Percentiles rank a stretch among this genome's conserved stretches.
phyloP scores from a whole-genome alignment of 2,113 vertebrate species.

The Prietella phreatophila region DNA sequence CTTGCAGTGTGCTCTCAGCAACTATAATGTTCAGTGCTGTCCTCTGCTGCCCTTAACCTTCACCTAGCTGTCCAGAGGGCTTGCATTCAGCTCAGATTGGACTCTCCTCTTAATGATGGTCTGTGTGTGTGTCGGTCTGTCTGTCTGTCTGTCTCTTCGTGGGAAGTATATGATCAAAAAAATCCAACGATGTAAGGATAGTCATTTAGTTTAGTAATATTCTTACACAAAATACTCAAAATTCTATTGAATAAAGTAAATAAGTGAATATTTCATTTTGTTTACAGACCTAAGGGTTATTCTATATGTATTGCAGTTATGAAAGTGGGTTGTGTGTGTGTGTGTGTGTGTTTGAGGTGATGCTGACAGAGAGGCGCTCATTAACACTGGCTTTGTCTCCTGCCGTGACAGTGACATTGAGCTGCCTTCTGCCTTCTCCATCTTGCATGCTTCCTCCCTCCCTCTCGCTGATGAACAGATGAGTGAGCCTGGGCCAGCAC shows the following conservation, averaged over 20 bases:
- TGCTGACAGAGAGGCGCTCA: slow-evolving; percentile 48
- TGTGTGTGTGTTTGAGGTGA: slow-evolving; percentile 31
- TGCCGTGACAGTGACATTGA: slow-evolving; percentile 55
- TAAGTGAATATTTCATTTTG: not conserved
- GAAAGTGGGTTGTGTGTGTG: not conserved
- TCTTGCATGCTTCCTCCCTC: slow-evolving; percentile 24
- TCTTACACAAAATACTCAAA: not conserved
- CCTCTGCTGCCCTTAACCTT: slow-evolving; percentile 30
- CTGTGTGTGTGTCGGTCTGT: slow-evolving; percentile 23
- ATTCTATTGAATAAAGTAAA: not conserved
- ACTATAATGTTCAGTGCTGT: not conserved
- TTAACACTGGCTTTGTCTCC: slow-evolving; percentile 55
- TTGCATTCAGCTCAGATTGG: slow-evolving; percentile 21
- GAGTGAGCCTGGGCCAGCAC: slow-evolving; percentile 24
- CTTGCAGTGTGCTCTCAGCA: not conserved
- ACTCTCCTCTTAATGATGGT: slow-evolving; percentile 22
- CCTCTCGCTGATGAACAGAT: slow-evolving; percentile 39
- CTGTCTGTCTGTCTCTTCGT: not conserved
- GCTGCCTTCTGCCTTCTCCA: slow-evolving; percentile 45
- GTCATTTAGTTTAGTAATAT: not conserved
- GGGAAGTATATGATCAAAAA: not conserved
- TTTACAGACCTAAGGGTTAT: not conserved
- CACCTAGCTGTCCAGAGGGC: slow-evolving; percentile 12
- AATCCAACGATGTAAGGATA: not conserved
- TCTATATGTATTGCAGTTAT: not conserved